phyloP scores from a whole-genome alignment of 2,113 vertebrate species.

The Acanthisitta chloris region DNA sequence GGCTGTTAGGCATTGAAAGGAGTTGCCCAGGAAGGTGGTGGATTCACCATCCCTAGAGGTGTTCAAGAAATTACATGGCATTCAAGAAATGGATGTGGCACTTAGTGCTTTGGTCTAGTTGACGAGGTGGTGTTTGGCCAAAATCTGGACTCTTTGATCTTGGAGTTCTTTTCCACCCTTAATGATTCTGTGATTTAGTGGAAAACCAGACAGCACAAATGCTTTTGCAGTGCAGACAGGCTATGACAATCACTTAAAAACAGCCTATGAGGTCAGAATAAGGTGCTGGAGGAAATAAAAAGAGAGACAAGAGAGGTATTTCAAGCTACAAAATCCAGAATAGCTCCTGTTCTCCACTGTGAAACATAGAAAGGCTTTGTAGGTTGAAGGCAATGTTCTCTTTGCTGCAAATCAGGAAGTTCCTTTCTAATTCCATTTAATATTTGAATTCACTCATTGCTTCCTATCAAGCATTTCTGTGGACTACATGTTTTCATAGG shows the following conservation, averaged over 20 bases:
- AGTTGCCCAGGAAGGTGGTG: no score
- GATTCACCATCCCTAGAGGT: no score
- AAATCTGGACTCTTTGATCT: no score
- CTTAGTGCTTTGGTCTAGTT: no score
- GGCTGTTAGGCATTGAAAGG: no score
- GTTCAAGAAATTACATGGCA: no score
- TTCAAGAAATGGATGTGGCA: no score
- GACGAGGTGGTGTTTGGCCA: no score
- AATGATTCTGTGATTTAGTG: not conserved
- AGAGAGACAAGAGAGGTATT: not conserved
- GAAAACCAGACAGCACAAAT: not conserved
- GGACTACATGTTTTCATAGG: not conserved
- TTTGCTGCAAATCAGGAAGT: not conserved
- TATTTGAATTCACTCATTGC: not conserved
- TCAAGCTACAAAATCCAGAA: not conserved
- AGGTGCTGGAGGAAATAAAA: not conserved
- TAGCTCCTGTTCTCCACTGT: not conserved
- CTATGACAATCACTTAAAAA: not conserved
- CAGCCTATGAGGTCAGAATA: not conserved
- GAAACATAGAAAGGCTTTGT: not conserved
- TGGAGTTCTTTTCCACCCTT: no score
- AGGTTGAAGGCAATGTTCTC: not conserved
- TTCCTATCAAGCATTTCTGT: not conserved
- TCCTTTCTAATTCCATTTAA: not conserved
- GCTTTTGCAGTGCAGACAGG: not conserved